Evolutionary conservation across 92 coral and sea anemone genomes (phyloP), one percentile per base, ranked within the genome.

Genomic region (Heteractis magnifica): DNA sequence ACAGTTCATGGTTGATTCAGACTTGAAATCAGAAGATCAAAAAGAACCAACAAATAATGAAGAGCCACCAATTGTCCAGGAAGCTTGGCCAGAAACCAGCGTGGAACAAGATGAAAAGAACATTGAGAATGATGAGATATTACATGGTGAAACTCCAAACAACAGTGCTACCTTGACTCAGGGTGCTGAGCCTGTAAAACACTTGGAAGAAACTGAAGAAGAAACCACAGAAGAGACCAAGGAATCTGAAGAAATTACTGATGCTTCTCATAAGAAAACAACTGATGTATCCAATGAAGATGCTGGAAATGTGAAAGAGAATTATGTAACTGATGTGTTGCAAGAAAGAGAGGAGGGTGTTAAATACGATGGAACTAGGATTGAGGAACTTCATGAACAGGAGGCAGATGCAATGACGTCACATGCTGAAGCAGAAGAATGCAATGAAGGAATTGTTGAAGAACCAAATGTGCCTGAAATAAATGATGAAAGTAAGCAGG

Each of bases 1-100:
- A n/a, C 88, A 88, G 49, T 59, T 88, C 72, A 88, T 83, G 65
- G 91, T 79, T n/a, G 90, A 87, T 8, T 52, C 83, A 77, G 80
- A 83, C 52, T 51, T 64, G 13, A 78, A 74, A 52, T 4, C 73
- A 4, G 87, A 78, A 26, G 72, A 78, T 44, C 49, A 71, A 49
- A 83, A 88, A 53, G 77, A 58, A 51, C 65, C 56, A 6, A 65
- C 65, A 3, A 70, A 59, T 52, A 76, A 13, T n/a, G 83, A 71
- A 70, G 87, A 65, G 53, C 77, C 79, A n/a, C 62, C 79, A 44
- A 15, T 76, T 9, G 56, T 83, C 71, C 87, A 60, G 18, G 78
- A 78, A 87, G 86, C 79, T 18, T 75, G 84, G 77, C 80, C 74
- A 19, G 52, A 52, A 58, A 62, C 85, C 13, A 77, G 68, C 3